Evolutionary conservation across 1,140 invertebrate genomes (phyloP), one percentile per base, ranked within the genome.

Genomic region (Meteorus sp.): DNA sequence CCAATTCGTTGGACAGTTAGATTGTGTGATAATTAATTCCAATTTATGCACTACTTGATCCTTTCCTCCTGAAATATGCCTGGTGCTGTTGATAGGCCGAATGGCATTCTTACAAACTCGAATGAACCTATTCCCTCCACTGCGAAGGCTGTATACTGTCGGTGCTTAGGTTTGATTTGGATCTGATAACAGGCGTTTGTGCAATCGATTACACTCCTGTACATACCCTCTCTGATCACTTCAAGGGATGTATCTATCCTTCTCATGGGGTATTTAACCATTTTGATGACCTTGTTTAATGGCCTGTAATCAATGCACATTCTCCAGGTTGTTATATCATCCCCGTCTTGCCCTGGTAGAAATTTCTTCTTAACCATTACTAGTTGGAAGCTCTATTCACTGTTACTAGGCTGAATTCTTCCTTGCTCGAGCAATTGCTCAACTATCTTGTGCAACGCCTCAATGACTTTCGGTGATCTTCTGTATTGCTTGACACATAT

Each of bases 331-430:
- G 17, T 43, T 4, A 43, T 43, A 7, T 43, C 41, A 5, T 2
- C 4, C 1, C 5, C n/a, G 6, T 39, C 37, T 39, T 39, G 37
- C 4, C 37, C 4, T 39, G 13, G 41, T 4, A 19, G 15, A 2
- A 43, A 19, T 19, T 43, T 43, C 15, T 43, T 43, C 11, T 43
- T 43, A 3, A 43, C 41, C 15, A 43, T 43, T 70, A 58, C 62
- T 68, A 62, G 35, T n/a, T 37, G 35, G 35, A 37, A 37, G n/a
- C 35, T 37, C 11, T 15, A 37, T n/a, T 37, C 35, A 15, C 35
- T 37, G 35, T 5, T 37, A 8, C 7, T 8, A 8, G 31, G 31
- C n/a, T 33, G 31, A n/a, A 33, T 33, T 1, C n/a, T 15, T 37
- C 35, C 35, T n/a, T 33, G 31, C 7, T 33, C 31, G 7, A 37